A percentile compares a stretch with the other conserved stretches of the same genome.
These are phyloP conservation scores for Polypedilum pembai DNA, from an alignment of 1,140 invertebrate species.

Conservation along the genomic window DNA sequence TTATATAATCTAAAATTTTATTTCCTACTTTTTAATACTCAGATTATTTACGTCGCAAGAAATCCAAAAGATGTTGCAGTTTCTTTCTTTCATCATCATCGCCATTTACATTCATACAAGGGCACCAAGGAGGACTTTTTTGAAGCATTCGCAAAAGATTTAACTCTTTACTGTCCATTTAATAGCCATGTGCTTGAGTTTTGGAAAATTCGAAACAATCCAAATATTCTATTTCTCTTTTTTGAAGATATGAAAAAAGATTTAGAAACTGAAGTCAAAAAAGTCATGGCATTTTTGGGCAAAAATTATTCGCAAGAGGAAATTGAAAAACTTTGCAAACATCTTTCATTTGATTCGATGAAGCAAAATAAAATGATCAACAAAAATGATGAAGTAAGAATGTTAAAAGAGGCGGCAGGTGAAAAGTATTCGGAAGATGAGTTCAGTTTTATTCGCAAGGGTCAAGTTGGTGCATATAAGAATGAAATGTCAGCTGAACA, in stretches of 20 bases:
- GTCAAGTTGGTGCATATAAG: slow-evolving; percentile 70
- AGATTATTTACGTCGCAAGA: slow-evolving; percentile 79
- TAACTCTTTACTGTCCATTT: slow-evolving; percentile 53
- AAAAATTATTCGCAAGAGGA: slow-evolving; percentile 57
- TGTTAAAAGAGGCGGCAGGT: background rate
- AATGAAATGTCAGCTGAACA: slow-evolving; percentile 64
- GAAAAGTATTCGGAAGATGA: background rate
- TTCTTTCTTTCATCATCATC: slow-evolving; percentile 76
- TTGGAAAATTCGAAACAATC: slow-evolving; percentile 59
- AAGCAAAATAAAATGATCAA: slow-evolving; percentile 39
- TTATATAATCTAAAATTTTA: no score
- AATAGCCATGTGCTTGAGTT: slow-evolving; percentile 57
- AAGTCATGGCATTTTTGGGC: slow-evolving; percentile 60
- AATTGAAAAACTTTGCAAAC: slow-evolving; percentile 53
- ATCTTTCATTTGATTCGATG: slow-evolving; percentile 69
- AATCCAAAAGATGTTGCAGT: slow-evolving; percentile 88
- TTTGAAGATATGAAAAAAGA: slow-evolving; percentile 75
- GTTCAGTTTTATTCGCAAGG: slow-evolving; percentile 62
- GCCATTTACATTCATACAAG: slow-evolving; percentile 54
- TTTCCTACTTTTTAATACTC: slow-evolving; percentile 31
- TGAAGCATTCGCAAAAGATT: slow-evolving; percentile 59
- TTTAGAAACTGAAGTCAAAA: slow-evolving; percentile 50
- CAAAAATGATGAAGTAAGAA: background rate
- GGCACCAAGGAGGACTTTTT: slow-evolving; percentile 68
- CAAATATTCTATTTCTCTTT: slow-evolving; percentile 65